Percentiles rank a stretch among this genome's conserved stretches.
These are phyloP conservation scores for Mohoua ochrocephala DNA, from an alignment of 2,113 vertebrate genomes.

Conservation along the genomic window DNA sequence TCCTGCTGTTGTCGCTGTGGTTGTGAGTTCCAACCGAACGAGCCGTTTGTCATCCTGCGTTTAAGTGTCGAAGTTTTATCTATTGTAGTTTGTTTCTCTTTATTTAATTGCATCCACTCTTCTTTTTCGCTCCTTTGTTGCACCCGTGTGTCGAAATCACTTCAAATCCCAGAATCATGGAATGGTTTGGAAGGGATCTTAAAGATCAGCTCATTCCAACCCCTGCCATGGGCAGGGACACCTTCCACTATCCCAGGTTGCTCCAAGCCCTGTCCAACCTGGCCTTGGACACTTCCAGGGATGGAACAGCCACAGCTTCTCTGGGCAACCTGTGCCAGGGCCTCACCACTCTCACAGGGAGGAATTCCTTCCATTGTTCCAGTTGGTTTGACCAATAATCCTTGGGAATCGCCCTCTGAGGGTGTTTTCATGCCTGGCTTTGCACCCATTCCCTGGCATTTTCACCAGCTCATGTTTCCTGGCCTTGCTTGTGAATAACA, in stretches of 20 bases:
- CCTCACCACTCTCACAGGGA: not conserved
- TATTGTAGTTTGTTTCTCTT: not conserved
- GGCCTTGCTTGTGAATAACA: not conserved
- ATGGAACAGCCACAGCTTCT: not conserved
- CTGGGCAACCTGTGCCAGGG: accelerated
- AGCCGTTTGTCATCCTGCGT: not conserved
- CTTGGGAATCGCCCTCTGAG: not conserved
- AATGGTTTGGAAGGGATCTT: not conserved
- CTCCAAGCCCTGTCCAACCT: accelerated
- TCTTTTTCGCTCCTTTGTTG: not conserved
- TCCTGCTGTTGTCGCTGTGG: not conserved
- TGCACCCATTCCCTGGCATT: not conserved
- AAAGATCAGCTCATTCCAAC: not conserved
- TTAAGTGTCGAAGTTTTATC: not conserved
- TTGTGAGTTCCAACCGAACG: not conserved
- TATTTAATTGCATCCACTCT: not conserved
- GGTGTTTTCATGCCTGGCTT: not conserved
- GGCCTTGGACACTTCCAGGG: not conserved
- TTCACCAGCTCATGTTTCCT: not conserved
- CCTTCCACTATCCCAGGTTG: not conserved
- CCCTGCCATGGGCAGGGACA: not conserved
- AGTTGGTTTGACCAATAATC: not conserved
- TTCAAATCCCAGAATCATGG: not conserved
- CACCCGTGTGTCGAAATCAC: not conserved
- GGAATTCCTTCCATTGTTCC: not conserved